Base-by-base conservation (phyloP, 2,113 vertebrate species). In the Oncorhynchus tshawytscha region DNA sequence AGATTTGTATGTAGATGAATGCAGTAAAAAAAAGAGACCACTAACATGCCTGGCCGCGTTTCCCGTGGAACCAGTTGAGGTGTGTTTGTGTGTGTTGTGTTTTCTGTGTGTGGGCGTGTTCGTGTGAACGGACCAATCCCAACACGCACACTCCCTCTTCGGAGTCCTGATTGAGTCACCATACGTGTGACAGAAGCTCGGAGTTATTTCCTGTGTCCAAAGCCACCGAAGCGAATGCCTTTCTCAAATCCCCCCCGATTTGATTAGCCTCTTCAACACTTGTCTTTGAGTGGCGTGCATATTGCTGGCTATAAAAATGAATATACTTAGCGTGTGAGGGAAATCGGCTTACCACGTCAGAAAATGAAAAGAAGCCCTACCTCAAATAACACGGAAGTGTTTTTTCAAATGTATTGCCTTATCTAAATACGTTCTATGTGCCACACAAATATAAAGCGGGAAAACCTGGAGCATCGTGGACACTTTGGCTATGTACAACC, bases 201-300 rank as follows among this genome's bases (percentile, higher is more conserved):
- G 59, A 62, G 59, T 62, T 16, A 62, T 22, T 22, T 62, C 59
- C 59, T 62, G 59, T 62, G 59, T 62, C 59, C 59, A 22, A 24
- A 7, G 59, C 59, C 8, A 62, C 59, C 59, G 22, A 62, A 22
- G 59, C 59, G 8, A 62, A 62, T 62, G 59, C 59, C 51, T 54
- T 62, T 62, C 29, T 62, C n/a, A 22, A 62, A 22, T 62, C 59
- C 59, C n/a, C n/a, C 54, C 16, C 51, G 5, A 54, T 22, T n/a
- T 22, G n/a, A 24, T 62, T 27, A 6, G 16, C 72, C 29, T 7
- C 79, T 77, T 67, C 71, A 73, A 64, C 78, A 18, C 45, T 13
- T 59, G 66, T 34, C 15, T 67, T 20, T 15, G 27, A 27, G 13
- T 67, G 60, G 9, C 54, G 64, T 73, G 67, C 31, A 4, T 69